Base-by-base conservation (phyloP, 2,888 invertebrate genomes). In the Dolomedes plantarius region DNA sequence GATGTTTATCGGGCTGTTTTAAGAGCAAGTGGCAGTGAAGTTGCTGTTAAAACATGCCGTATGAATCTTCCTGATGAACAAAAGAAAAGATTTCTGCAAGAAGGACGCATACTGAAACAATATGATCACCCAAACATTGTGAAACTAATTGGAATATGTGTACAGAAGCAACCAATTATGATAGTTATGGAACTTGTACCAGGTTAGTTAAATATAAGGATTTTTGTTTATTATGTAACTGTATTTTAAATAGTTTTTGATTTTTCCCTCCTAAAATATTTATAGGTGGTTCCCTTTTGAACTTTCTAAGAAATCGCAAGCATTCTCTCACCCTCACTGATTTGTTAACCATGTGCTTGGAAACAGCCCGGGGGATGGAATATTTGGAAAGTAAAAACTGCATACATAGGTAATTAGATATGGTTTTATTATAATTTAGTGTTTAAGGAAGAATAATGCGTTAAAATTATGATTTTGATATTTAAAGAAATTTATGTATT, bases 151-250 rank as follows among this genome's bases (percentile, higher is more conserved):
- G 99, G 99, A 32, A 98, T 99, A 90, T 98, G 98, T 90, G 98
- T 98, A 88, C 98, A 98, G 92, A 97, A 98, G 90, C 98, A 98
- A 90, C 99, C 99, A 0, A 98, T 99, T 82, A 98, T 98, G 98
- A 98, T 99, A 90, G 98, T 99, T 39, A 98, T 99, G 98, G 99
- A 99, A 92, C 93, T 97, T 87, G 98, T 98, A 67, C 94, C 95
- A 89, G 95, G 96, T 95, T 91, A 91, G 76, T 32, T n/a, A 36
- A 9, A 36, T 36, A 9, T 5, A 36, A 36, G 7, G 27, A 9
- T 50, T 29, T 67, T 71, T 62, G 27, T 31, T 3, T 23, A 64
- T 16, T 5, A 27, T 23, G 36, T 36, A 36, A n/a, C n/a, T n/a
- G 5, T 36, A 7, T 36, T 36, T 9, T 36, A 36, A 1, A 13